A percentile compares a stretch with the other conserved stretches of the same genome.
Conservation (phyloP, 2,888 invertebrate species). For the Lycophotia porphyrea region DNA sequence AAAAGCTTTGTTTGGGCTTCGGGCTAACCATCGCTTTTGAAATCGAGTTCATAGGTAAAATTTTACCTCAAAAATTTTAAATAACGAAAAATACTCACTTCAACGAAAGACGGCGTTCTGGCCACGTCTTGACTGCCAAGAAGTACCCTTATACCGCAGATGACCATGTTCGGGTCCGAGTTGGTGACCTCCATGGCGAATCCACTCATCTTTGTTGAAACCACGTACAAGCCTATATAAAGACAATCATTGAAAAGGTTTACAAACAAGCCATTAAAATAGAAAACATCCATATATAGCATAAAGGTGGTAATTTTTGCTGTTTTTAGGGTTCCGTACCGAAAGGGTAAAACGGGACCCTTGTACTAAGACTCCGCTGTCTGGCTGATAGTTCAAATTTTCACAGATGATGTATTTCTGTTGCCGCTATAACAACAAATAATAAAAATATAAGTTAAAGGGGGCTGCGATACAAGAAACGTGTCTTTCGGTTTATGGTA, state of each 20-base stretch:
- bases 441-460: too few species aligned
- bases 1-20: background rate
- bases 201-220: slow-evolving; percentile 97
- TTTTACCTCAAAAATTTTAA: background rate
- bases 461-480: too few species aligned
- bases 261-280: background rate
- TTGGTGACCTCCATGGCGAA: slow-evolving; percentile 97
- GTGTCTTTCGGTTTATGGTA: too few species aligned
- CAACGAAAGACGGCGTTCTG: slow-evolving; percentile 94
- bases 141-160: slow-evolving; percentile 96
- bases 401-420: too few species aligned
- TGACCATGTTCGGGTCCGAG: slow-evolving; percentile 96
- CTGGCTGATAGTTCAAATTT: too few species aligned
- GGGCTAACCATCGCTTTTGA: background rate
- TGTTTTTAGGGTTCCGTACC: too few species aligned
- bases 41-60: background rate
- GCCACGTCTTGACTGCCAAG: slow-evolving; percentile 96
- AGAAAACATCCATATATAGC: too few species aligned
- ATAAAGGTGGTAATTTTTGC: background rate
- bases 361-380: too few species aligned
- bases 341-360: too few species aligned
- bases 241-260: background rate
- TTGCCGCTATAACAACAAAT: too few species aligned
- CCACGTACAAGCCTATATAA: slow-evolving; percentile 97
- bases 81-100: slow-evolving; percentile 82